These are phyloP conservation scores for Eilema sororculum DNA, from an alignment of 2,888 invertebrate genomes.

Conservation along the genomic window DNA sequence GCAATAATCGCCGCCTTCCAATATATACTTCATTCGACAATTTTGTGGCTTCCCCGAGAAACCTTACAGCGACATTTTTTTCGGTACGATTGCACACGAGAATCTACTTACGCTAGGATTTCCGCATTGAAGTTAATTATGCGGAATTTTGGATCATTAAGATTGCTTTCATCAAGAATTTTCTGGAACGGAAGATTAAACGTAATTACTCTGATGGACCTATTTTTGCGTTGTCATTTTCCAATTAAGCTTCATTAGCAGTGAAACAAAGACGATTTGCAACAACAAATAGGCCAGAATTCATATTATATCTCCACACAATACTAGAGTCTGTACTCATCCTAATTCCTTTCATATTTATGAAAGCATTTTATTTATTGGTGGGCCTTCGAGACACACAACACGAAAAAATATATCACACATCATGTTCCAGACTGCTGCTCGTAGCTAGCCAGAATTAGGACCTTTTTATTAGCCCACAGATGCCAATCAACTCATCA, in stretches of 20 bases:
- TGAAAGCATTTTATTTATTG: too few relatives aligned
- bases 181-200: conserved; percentile 25
- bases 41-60: conserved; percentile 59
- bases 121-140: conserved; percentile 41
- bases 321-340: background rate
- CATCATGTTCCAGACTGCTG: too few relatives aligned
- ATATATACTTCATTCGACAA: conserved; percentile 55
- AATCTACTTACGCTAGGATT: conserved; percentile 32
- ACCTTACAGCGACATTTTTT: conserved; percentile 51
- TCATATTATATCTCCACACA: background rate
- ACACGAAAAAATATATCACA: too few relatives aligned
- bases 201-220: conserved; percentile 34
- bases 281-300: background rate
- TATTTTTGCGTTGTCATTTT: conserved; percentile 21
- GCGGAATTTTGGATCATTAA: conserved; percentile 32
- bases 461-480: too few relatives aligned
- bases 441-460: too few relatives aligned
- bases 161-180: conserved; percentile 34
- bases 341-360: too few relatives aligned
- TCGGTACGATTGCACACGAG: conserved; percentile 43
- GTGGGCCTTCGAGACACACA: too few relatives aligned
- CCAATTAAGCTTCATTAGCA: background rate
- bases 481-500: too few relatives aligned
- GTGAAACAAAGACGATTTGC: background rate
- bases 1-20: conserved; percentile 56